Conservation (phyloP, 2,888 invertebrate genomes). For the Latrodectus hesperus region DNA sequence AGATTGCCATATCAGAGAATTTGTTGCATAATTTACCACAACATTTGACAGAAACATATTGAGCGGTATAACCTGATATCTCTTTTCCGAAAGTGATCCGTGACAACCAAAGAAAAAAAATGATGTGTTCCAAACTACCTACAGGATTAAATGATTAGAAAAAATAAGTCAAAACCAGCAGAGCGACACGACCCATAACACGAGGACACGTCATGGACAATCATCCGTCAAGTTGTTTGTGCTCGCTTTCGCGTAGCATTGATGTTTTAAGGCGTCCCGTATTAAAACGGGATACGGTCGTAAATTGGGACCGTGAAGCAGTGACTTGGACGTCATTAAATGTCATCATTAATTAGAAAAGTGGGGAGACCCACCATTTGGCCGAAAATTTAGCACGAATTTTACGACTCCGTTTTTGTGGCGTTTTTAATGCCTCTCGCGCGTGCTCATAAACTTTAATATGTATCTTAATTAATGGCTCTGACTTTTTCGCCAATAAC, state of each 20-base stretch:
- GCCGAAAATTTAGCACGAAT: conserved; percentile 51
- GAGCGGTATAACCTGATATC: too few species aligned
- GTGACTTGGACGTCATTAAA: conserved; percentile 50
- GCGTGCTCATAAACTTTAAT: conserved; percentile 68
- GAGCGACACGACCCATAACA: neutral
- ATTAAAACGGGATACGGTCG: conserved; percentile 51
- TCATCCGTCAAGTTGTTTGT: neutral
- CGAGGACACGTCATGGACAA: neutral
- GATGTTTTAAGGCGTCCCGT: conserved; percentile 50
- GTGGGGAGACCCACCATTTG: conserved; percentile 33
- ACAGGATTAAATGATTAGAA: too few species aligned
- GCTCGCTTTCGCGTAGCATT: neutral
- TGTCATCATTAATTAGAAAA: conserved; percentile 64
- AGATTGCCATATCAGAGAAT: too few species aligned
- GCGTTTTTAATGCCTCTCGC: conserved; percentile 58
- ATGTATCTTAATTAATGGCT: conserved; percentile 64
- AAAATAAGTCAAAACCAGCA: neutral
- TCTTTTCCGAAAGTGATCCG: too few species aligned
- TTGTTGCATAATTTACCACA: too few species aligned
- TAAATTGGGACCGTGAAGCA: conserved; percentile 39
- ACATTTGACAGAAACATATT: too few species aligned
- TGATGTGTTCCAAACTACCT: too few species aligned
- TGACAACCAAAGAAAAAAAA: too few species aligned
- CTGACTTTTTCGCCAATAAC: conserved; percentile 3
- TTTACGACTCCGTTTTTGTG: conserved; percentile 58